Conservation (phyloP, 2,113 vertebrate species). For the Amia ocellicauda region DNA sequence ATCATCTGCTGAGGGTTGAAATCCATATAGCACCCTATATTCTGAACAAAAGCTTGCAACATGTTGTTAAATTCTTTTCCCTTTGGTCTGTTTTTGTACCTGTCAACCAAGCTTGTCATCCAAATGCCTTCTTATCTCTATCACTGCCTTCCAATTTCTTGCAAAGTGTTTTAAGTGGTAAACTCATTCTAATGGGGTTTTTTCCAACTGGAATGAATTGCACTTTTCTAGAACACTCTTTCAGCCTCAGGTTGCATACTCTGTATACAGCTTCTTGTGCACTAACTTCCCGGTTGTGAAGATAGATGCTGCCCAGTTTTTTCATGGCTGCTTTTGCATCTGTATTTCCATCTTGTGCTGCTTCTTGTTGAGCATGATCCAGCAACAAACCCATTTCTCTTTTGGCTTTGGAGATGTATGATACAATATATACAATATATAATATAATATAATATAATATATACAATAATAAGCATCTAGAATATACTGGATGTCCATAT, state of each 20-base stretch:
- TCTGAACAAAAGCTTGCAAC: conserved; percentile 14
- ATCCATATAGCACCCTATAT: conserved; percentile 5
- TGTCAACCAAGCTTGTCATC: conserved; percentile 19
- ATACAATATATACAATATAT: conserved; percentile 21
- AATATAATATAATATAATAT: too few species aligned
- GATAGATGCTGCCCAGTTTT: conserved; percentile 18
- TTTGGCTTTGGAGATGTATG: conserved; percentile 21
- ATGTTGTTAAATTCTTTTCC: neutral
- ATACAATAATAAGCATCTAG: conserved; percentile 10
- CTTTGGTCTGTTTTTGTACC: conserved; percentile 15
- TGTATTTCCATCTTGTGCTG: conserved; percentile 3
- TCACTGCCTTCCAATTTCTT: neutral
- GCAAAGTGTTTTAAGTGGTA: neutral
- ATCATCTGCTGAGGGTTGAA: neutral
- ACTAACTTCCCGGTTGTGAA: conserved; percentile 22
- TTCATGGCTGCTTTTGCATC: conserved; percentile 18
- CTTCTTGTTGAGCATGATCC: conserved; percentile 22
- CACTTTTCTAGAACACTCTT: conserved; percentile 12
- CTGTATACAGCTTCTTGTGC: conserved; percentile 25
- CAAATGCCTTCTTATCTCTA: neutral
- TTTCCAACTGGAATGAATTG: conserved; percentile 18
- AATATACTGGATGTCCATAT: conserved; percentile 24
- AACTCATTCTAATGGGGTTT: conserved; percentile 5
- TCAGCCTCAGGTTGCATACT: conserved; percentile 21
- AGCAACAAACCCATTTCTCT: conserved; percentile 23